These are phyloP conservation scores for Halcyon senegalensis DNA, from an alignment of 2,113 vertebrate genomes.

Conservation along the genomic window DNA sequence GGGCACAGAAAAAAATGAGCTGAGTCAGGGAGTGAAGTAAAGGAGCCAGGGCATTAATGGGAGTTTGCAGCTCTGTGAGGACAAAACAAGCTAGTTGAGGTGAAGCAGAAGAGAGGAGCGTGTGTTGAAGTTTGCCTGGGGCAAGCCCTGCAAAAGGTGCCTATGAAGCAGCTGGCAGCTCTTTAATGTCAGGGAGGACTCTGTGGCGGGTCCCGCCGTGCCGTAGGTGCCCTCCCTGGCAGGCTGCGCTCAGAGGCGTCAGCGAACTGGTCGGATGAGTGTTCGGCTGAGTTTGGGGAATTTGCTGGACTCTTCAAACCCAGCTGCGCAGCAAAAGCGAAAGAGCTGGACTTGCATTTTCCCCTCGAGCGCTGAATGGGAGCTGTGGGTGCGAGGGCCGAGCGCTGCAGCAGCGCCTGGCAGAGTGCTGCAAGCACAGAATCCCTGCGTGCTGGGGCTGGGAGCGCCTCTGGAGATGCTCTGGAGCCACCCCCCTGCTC, in stretches of 20 bases:
- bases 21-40: background rate
- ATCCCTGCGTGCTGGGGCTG: background rate
- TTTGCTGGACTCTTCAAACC: constrained; percentile 47
- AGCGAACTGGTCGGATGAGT: background rate
- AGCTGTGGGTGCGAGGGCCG: background rate
- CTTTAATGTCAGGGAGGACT: background rate
- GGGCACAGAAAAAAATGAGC: background rate
- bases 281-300: background rate
- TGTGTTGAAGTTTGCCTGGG: background rate
- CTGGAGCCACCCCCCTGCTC: no score
- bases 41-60: background rate
- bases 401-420: background rate
- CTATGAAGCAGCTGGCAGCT: background rate
- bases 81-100: background rate
- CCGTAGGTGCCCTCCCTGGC: background rate
- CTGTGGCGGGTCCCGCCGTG: fast-evolving
- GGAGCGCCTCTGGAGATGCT: background rate
- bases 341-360: constrained; percentile 61
- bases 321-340: background rate
- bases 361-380: background rate
- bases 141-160: background rate
- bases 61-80: background rate
- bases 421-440: background rate
- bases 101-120: background rate
- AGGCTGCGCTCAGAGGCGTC: background rate